Evolutionary conservation across 2,113 vertebrate species (phyloP).

Genomic region (Xiphias gladius): DNA sequence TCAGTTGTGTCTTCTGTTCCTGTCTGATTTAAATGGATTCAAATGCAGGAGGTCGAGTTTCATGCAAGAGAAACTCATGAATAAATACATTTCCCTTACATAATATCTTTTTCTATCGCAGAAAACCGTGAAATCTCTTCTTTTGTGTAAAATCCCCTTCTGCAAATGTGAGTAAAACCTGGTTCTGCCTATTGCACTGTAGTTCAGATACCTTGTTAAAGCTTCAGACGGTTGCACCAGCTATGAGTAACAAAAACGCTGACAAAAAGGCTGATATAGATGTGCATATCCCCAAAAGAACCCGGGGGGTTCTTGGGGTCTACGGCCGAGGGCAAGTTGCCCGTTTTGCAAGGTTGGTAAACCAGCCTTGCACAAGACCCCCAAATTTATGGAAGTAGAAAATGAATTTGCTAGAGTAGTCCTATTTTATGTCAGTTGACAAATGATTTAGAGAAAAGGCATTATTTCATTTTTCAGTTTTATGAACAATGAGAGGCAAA

Average conservation of each 20-base stretch:
- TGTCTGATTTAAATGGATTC: not conserved
- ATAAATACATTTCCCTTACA: slow-evolving; percentile 11
- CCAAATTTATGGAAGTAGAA: not conserved
- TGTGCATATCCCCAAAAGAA: not conserved
- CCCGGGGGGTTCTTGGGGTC: not conserved
- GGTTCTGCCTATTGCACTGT: not conserved
- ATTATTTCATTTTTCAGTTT: not conserved
- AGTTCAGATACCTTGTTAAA: not conserved
- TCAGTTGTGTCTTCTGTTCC: not conserved
- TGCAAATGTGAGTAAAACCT: not conserved
- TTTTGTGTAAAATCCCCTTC: not conserved
- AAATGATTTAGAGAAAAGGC: not conserved
- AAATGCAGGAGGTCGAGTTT: not conserved
- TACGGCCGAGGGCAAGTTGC: too few relatives aligned
- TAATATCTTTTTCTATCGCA: not conserved
- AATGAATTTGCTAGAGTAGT: not conserved
- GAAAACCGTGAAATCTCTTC: not conserved
- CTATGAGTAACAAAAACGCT: not conserved
- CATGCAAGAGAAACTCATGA: not conserved
- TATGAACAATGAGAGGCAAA: not conserved
- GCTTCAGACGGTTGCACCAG: not conserved
- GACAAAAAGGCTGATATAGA: slow-evolving; percentile 5
- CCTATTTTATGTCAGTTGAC: not conserved
- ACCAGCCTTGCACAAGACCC: not conserved
- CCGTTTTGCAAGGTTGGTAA: not conserved